phyloP scores from a whole-genome alignment of 1,140 invertebrate species.

The Heliconius congener region DNA sequence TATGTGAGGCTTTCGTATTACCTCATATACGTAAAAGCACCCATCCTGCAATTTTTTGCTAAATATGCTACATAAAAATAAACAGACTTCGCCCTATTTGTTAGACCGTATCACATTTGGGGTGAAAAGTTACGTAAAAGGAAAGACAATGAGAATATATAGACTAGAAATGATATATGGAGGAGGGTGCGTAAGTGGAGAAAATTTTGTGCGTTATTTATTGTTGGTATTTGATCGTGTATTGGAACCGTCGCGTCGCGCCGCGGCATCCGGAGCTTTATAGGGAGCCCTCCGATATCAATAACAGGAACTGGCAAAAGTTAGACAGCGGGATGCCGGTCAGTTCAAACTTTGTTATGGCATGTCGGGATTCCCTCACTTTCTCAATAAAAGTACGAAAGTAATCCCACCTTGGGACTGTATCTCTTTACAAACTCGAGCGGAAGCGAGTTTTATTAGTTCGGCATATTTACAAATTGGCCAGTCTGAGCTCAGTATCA shows the following conservation, averaged over 20 bases:
- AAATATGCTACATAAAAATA: slow-evolving; percentile 29
- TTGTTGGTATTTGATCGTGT: slow-evolving; percentile 55
- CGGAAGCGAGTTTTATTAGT: slow-evolving; percentile 55
- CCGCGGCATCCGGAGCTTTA: slow-evolving; percentile 60
- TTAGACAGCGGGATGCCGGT: slow-evolving; percentile 58
- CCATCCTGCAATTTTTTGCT: slow-evolving; percentile 25
- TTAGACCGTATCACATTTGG: slow-evolving; percentile 36
- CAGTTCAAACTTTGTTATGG: slow-evolving; percentile 70
- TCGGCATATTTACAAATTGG: slow-evolving; percentile 52
- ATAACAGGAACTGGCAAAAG: slow-evolving; percentile 64
- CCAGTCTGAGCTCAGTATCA: slow-evolving; percentile 36
- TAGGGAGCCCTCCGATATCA: slow-evolving; percentile 58
- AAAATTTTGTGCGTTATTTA: slow-evolving; percentile 66
- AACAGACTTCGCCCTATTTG: slow-evolving; percentile 33
- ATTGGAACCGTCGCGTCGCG: slow-evolving; percentile 43
- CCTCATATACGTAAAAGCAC: slow-evolving; percentile 32
- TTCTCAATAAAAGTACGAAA: slow-evolving; percentile 74
- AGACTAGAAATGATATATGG: slow-evolving; percentile 51
- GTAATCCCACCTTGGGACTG: slow-evolving; percentile 69
- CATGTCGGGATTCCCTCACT: slow-evolving; percentile 49
- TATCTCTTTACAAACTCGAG: slow-evolving; percentile 66
- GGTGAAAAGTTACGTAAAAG: slow-evolving; percentile 40
- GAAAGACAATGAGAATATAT: slow-evolving; percentile 42
- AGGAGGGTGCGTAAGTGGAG: slow-evolving; percentile 50
- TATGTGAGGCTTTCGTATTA: slow-evolving; percentile 35